A percentile compares a stretch with the other conserved stretches of the same genome.
These are phyloP conservation scores for Kryphioiulus occultus DNA, from an alignment of 2,888 invertebrate species.

Conservation along the genomic window DNA sequence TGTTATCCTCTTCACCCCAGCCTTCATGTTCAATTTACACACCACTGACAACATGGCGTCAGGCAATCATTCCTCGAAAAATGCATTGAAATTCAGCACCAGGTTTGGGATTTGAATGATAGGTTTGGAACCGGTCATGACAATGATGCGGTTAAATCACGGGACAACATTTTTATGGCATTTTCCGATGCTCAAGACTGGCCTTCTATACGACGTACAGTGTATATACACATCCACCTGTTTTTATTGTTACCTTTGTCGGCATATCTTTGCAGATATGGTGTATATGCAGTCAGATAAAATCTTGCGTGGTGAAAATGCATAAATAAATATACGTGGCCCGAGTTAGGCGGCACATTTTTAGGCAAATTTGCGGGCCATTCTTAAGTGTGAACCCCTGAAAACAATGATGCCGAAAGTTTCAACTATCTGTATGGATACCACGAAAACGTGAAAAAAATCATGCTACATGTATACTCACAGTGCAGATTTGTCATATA, in stretches of 20 bases:
- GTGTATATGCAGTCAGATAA: not conserved
- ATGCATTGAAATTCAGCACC: not conserved
- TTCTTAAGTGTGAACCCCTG: not conserved
- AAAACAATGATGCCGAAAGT: not conserved
- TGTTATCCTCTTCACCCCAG: conserved; percentile 1
- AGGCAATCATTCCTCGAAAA: not conserved
- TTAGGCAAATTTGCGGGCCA: not conserved
- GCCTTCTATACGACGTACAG: not conserved
- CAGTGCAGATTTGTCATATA: no score
- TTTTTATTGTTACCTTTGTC: conserved; percentile 25
- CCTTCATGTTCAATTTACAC: not conserved
- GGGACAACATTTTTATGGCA: conserved; percentile 11
- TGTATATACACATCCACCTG: not conserved
- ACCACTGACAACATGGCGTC: not conserved
- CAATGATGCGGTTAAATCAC: conserved; percentile 31
- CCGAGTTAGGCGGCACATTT: not conserved
- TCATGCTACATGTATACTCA: no score
- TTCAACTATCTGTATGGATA: no score
- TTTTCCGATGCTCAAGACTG: not conserved
- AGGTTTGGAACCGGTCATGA: not conserved
- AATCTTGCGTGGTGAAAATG: conserved; percentile 17
- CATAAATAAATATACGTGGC: not conserved
- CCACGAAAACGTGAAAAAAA: no score
- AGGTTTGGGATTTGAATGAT: conserved; percentile 3
- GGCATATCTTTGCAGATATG: not conserved